Evolutionary conservation across 1,140 invertebrate genomes (phyloP).

Genomic region (Lysiphlebus fabarum): DNA sequence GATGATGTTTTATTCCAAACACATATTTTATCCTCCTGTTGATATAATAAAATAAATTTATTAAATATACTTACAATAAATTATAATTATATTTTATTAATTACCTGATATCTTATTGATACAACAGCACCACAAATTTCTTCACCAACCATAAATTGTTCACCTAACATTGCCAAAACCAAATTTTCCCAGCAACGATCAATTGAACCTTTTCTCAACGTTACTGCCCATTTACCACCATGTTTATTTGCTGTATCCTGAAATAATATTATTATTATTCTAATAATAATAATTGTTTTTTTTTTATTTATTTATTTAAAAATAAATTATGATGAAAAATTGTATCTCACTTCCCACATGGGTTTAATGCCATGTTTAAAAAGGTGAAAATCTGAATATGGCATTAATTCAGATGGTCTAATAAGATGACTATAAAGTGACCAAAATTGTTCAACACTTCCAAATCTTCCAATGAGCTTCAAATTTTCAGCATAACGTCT

Average conservation of each 20-base stretch:
- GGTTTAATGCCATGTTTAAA: conserved; percentile 98
- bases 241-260: conserved; percentile 89
- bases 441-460: conserved; percentile 97
- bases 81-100: not conserved
- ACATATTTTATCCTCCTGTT: conserved; percentile 93
- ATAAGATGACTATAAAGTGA: conserved; percentile 87
- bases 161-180: conserved; percentile 94
- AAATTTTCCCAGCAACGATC: conserved; percentile 98
- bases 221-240: conserved; percentile 96
- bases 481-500: conserved; percentile 70
- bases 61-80: conserved; percentile 17
- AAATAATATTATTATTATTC: conserved; percentile 24
- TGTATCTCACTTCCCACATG: conserved; percentile 84
- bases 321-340: conserved; percentile 8
- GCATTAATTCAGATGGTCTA: conserved; percentile 81
- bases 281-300: conserved; percentile 5
- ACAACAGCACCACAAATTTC: conserved; percentile 98
- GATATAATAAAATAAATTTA: conserved; percentile 1
- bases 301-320: conserved; percentile 3
- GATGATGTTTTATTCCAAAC: conserved; percentile 95
- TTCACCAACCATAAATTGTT: conserved; percentile 98
- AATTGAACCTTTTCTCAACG: conserved; percentile 90
- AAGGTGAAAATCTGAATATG: conserved; percentile 92
- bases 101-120: conserved; percentile 87
- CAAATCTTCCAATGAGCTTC: conserved; percentile 78